Percentiles rank a stretch among this genome's conserved stretches.
phyloP scores from a whole-genome alignment of 35 echinoderm and acorn worm genomes.

The Eucidaris tribuloides region DNA sequence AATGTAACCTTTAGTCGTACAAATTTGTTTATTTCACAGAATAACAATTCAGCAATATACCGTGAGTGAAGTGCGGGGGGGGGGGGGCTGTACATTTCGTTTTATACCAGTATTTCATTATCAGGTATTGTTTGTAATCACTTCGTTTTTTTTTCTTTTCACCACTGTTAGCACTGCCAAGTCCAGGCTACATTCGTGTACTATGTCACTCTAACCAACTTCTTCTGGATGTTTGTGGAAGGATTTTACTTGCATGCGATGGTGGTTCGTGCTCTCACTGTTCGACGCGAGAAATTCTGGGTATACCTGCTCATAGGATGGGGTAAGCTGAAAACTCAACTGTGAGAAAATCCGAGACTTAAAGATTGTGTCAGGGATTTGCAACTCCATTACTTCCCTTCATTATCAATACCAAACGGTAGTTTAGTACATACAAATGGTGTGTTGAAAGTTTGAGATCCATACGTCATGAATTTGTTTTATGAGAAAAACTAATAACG shows the following conservation, averaged over 20 bases:
- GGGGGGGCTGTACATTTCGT: not conserved
- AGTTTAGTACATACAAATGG: too few species aligned
- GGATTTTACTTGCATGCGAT: constrained; percentile 80
- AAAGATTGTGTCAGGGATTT: too few species aligned
- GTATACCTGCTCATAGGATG: constrained; percentile 82
- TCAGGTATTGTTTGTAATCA: not conserved
- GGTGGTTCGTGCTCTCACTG: constrained; percentile 61
- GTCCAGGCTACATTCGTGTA: constrained; percentile 40
- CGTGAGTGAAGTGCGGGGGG: not conserved
- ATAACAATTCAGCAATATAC: not conserved
- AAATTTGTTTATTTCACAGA: not conserved
- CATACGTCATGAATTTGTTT: too few species aligned
- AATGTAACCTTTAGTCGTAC: not conserved
- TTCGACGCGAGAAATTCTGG: constrained; percentile 75
- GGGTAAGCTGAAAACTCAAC: constrained; percentile 75
- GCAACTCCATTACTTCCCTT: too few species aligned
- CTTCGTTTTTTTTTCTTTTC: not conserved
- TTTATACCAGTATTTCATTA: not conserved
- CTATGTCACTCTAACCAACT: constrained; percentile 77
- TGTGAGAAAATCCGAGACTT: too few species aligned
- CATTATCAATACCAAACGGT: too few species aligned
- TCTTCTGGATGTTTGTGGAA: constrained; percentile 98
- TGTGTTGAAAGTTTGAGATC: too few species aligned
- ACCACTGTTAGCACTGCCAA: constrained; percentile 81
- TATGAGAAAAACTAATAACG: too few species aligned